Base-by-base conservation (phyloP, 2,113 vertebrate species). In the Zosterops hypoxanthus region DNA sequence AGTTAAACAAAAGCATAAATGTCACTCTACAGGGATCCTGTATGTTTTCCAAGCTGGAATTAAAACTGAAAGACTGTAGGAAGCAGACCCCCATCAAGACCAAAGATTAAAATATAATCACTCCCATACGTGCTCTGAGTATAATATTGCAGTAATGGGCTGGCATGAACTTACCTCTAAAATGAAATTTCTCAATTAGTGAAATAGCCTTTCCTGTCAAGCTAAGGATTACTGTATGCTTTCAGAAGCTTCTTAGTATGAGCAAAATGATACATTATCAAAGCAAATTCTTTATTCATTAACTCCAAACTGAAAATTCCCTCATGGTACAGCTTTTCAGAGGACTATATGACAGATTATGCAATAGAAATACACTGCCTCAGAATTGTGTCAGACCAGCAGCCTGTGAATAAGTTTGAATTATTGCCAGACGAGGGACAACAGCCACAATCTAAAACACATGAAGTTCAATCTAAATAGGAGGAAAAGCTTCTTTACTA, bases 121-220 rank as follows among this genome's bases (percentile, higher is more conserved):
- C 56, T 97, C 95, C 94, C 63, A 87, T 81, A 88, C 64, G 36
- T 95, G 86, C 82, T 90, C 47, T 60, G 46, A 87, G 88, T 92
- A 68, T 50, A 81, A n/a, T 82, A 79, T 42, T 87, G 66, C 59
- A 81, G 65, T 63, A 61, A 61, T 83, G 66, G 92, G 88, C 82
- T 92, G 61, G 66, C 92, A 84, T 64, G 82, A 83, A 50, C 31
- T 57, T 94, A 53, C 66, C 75, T 93, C 91, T 96, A 69, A 92
- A 92, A 95, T 93, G 80, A 95, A 84, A 91, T 96, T 96, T 98
- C 94, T 97, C 90, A 97, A 92, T 97, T 96, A 98, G 86, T 7
- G 6, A 96, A 97, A 97, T 60, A 94, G 86, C 81, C 85, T 97
- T 96, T 94, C 65, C 93, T 87, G 52, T 87, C 86, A 93, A 92